Percentiles rank a stretch among this genome's conserved stretches.
phyloP scores from a whole-genome alignment of 2,888 invertebrate genomes.

The Leuctra nigra region DNA sequence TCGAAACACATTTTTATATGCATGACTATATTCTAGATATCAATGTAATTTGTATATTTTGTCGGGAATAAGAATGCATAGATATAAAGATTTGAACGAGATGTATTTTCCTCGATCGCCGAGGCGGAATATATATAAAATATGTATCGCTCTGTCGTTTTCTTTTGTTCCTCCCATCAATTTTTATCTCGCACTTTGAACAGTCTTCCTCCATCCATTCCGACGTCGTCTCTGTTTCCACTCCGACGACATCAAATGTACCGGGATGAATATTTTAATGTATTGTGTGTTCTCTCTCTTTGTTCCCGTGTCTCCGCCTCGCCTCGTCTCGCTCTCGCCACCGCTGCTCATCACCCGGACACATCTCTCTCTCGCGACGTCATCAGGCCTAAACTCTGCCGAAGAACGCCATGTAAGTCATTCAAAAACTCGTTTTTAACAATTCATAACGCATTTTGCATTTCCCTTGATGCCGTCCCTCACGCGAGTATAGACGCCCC shows the following conservation, averaged over 20 bases:
- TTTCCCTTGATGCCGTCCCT: not conserved
- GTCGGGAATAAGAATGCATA: no score
- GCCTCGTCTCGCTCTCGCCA: not conserved
- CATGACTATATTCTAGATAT: no score
- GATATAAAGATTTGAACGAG: no score
- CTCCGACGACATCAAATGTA: slow-evolving; percentile 1
- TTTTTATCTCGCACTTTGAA: slow-evolving; percentile 5
- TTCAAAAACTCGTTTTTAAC: not conserved
- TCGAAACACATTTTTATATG: no score
- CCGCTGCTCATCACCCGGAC: not conserved
- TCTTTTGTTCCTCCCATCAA: not conserved
- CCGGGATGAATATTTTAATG: slow-evolving; percentile 15
- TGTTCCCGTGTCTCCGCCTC: slow-evolving; percentile 1
- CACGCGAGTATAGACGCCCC: slow-evolving; percentile 18
- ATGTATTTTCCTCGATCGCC: not conserved
- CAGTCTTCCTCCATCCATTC: not conserved
- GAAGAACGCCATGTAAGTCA: slow-evolving; percentile 61
- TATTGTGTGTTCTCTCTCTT: slow-evolving; percentile 18
- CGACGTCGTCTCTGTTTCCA: not conserved
- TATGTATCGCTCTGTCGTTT: not conserved
- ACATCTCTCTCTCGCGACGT: not conserved
- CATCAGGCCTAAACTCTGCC: slow-evolving; percentile 53
- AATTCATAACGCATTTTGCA: slow-evolving; percentile 4
- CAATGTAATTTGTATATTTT: no score
- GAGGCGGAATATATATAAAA: slow-evolving; percentile 4